Conservation (phyloP, 2,113 vertebrate genomes). For the Hydrochoerus hydrochaeris region DNA sequence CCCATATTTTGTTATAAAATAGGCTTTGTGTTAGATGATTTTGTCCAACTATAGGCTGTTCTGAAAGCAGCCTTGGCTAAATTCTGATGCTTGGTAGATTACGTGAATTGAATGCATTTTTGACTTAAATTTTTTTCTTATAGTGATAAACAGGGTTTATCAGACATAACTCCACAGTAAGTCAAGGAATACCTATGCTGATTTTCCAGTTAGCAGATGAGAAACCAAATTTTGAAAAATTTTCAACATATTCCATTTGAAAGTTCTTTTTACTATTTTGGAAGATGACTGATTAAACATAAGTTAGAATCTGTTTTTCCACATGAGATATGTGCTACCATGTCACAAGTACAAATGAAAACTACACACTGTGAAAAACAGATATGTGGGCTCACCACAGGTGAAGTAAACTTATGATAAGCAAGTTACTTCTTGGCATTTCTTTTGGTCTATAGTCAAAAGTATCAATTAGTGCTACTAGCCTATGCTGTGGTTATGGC, state of each 20-base stretch:
- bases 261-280: constrained; percentile 32
- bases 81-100: background rate
- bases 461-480: background rate
- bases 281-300: constrained; percentile 32
- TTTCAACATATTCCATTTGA: constrained; percentile 30
- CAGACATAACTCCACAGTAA: background rate
- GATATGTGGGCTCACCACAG: background rate
- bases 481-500: no score
- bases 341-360: constrained; percentile 49
- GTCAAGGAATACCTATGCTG: background rate
- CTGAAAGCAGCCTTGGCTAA: background rate
- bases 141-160: background rate
- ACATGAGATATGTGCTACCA: background rate
- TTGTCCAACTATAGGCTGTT: background rate
- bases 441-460: background rate
- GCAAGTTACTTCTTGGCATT: background rate
- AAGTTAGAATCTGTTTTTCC: constrained; percentile 1
- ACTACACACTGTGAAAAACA: background rate
- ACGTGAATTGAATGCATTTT: background rate
- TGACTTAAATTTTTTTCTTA: background rate
- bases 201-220: constrained; percentile 40
- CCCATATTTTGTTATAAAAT: background rate
- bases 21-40: background rate
- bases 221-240: constrained; percentile 45
- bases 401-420: background rate